Base-by-base conservation (phyloP, 2,888 invertebrate genomes). In the Spodoptera littoralis region DNA sequence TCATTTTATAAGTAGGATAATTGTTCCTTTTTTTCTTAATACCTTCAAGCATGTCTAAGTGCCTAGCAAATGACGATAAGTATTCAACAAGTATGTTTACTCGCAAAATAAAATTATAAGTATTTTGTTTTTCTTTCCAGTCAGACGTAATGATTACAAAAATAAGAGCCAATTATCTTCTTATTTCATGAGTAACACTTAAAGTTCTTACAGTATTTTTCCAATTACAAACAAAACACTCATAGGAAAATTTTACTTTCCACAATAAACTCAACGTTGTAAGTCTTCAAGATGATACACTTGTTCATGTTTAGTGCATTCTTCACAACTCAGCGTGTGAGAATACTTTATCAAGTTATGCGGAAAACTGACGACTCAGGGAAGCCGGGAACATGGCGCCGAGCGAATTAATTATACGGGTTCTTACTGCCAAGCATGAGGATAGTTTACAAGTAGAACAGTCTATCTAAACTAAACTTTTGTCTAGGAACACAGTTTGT, bases 301-400 rank as follows among this genome's bases (percentile, higher is more conserved):
- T 54, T 36, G 42, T n/a, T 30, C 59, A 63, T 77, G 74, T 82
- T 81, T 71, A 9, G 72, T 70, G 44, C 76, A 82, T 81, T 80
- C 74, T 81, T 80, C 59, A 50, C 54, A 54, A 49, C 53, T 70
- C 27, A 44, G 36, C 44, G 43, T 46, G 22, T 27, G 46, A 65
- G 74, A 71, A 81, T 85, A 79, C 82, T 84, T 85, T 62, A 73
- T 66, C 46, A 76, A 83, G 81, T 81, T 81, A 79, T 76, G 76
- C 77, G 71, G 30, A 70, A 63, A 44, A 46, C 13, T 44, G 53
- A 27, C 27, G 55, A 73, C 70, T 42, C 43, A 12, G 36, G 62
- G 45, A 73, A 50, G 52, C 13, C 42, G 60, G 54, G 54, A 51
- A 48, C 60, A 65, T 62, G 62, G 68, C 53, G 60, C 45, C 42